Evolutionary conservation across 2,113 vertebrate genomes (phyloP).

Genomic region (Poecile atricapillus): DNA sequence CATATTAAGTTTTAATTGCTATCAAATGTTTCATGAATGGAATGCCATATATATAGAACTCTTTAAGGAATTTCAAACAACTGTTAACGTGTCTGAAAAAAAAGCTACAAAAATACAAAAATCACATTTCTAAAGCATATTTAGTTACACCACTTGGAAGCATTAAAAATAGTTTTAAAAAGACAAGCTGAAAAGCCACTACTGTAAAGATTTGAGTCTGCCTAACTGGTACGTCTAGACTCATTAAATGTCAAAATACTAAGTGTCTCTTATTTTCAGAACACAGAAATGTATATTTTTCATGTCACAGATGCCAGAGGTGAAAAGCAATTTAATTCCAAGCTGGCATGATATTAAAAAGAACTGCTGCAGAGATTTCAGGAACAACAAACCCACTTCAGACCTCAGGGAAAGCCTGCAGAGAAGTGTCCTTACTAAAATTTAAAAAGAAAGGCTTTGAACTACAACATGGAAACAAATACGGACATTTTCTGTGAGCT

Average conservation of each 20-base stretch:
- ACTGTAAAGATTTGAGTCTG: not conserved
- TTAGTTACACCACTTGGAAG: not conserved
- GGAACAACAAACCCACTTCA: constrained; percentile 54
- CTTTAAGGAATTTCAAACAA: not conserved
- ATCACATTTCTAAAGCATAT: not conserved
- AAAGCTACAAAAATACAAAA: not conserved
- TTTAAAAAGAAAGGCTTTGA: constrained; percentile 54
- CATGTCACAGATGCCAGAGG: constrained; percentile 50
- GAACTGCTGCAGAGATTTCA: constrained; percentile 57
- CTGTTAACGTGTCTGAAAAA: not conserved
- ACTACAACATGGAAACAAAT: constrained; percentile 54
- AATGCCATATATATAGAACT: not conserved
- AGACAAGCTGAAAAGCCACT: not conserved
- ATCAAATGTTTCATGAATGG: not conserved
- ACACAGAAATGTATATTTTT: constrained; percentile 62
- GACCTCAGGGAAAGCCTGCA: constrained; percentile 56
- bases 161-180: not conserved
- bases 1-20: not conserved
- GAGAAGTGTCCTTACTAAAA: constrained; percentile 57
- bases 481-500: not conserved
- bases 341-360: constrained; percentile 63
- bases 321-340: constrained; percentile 56
- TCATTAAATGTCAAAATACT: constrained; percentile 51
- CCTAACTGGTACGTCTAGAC: constrained; percentile 24
- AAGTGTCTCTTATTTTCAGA: constrained; percentile 46